A percentile compares a stretch with the other conserved stretches of the same genome.
These are phyloP conservation scores for Sciurus vulgaris DNA, from an alignment of 2,797 vertebrate genomes.

Conservation along the genomic window DNA sequence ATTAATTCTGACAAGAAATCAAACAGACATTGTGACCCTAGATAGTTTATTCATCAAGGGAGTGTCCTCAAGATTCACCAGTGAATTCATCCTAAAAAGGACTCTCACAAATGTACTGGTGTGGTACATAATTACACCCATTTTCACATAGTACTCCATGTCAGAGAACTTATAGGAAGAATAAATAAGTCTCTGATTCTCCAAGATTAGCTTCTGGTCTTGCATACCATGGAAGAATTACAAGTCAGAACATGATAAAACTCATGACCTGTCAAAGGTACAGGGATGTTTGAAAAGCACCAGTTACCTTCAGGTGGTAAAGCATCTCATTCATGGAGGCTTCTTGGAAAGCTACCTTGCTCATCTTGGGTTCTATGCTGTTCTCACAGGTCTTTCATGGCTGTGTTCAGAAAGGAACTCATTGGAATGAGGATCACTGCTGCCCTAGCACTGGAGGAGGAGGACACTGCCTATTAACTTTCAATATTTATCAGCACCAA, in stretches of 20 bases:
- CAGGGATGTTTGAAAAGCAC: not conserved
- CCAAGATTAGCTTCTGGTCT: not conserved
- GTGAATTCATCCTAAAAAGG: not conserved
- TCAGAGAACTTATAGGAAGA: slow-evolving; percentile 30
- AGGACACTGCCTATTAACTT: not conserved
- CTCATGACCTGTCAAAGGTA: not conserved
- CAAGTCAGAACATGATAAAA: not conserved
- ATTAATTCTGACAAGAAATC: not conserved
- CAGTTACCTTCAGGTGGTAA: not conserved
- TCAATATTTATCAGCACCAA: not conserved
- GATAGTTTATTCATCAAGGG: not conserved
- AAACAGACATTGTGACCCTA: not conserved
- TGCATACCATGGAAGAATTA: not conserved
- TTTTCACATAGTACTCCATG: not conserved
- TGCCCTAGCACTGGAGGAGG: not conserved
- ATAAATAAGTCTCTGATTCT: not conserved
- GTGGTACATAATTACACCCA: not conserved
- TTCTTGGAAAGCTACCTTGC: not conserved
- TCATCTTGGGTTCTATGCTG: not conserved
- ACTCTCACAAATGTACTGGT: not conserved
- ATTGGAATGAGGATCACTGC: not conserved
- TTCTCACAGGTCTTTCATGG: not conserved
- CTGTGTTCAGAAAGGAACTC: not conserved
- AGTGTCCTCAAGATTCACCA: not conserved
- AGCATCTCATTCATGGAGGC: not conserved